Evolutionary conservation across 2,888 invertebrate species (phyloP).

Genomic region (Callyntrura sp.): DNA sequence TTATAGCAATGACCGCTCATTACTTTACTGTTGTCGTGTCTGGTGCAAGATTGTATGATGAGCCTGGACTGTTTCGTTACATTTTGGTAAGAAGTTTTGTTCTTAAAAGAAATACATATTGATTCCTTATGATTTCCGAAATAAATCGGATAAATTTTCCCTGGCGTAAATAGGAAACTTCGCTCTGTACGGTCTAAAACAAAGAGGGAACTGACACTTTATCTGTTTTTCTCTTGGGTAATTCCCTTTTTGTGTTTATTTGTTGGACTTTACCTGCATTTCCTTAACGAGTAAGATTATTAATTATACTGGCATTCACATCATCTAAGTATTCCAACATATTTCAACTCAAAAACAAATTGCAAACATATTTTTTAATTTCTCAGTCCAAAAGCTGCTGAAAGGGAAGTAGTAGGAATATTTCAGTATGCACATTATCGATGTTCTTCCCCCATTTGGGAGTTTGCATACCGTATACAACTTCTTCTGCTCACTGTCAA

Average conservation of each 20-base stretch:
- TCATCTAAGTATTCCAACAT: neutral
- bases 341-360: too few species aligned
- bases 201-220: slow-evolving; percentile 1
- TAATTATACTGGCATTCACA: too few species aligned
- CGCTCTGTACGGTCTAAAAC: neutral
- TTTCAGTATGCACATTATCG: slow-evolving; percentile 73
- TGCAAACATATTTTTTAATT: slow-evolving; percentile 7
- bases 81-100: slow-evolving; percentile 42
- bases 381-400: slow-evolving; percentile 17
- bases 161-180: slow-evolving; percentile 35
- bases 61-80: slow-evolving; percentile 59
- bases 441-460: slow-evolving; percentile 73
- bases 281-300: slow-evolving; percentile 36
- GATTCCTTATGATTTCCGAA: neutral
- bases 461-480: slow-evolving; percentile 49
- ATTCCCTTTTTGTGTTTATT: slow-evolving; percentile 11
- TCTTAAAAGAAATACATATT: neutral
- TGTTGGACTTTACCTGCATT: slow-evolving; percentile 29
- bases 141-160: neutral
- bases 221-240: slow-evolving; percentile 32
- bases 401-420: slow-evolving; percentile 34
- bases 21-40: slow-evolving; percentile 24
- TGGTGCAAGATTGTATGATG: slow-evolving; percentile 53
- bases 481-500: slow-evolving; percentile 36
- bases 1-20: slow-evolving; percentile 41